Evolutionary conservation across 1,140 invertebrate genomes (phyloP), one percentile per base, ranked within the genome.

Genomic region (Drosophila gunungcola): DNA sequence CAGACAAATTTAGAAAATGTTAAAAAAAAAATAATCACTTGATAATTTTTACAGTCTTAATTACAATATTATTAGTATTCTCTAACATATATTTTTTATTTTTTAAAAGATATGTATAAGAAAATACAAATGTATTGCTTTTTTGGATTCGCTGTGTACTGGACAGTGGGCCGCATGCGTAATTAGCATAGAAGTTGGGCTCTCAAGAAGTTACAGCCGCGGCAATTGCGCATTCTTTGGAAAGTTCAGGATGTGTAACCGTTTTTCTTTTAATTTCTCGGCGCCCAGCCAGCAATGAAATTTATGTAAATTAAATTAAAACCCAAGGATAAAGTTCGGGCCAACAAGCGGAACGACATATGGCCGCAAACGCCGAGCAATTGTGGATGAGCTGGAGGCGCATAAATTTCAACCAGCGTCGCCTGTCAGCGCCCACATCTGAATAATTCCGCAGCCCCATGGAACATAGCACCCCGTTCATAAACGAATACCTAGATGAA

Each of bases 291-390:
- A 88, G 75, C 75, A 73, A 89, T 88, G 84, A 88, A 88, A 88
- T 88, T 88, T 88, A 88, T 88, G 83, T 69, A 88, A 89, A 88
- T 89, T 83, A 63, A 88, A 88, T 83, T 69, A 83, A 74, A 74
- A 51, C 21, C 53, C 42, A 75, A 52, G 46, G 41, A 51, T 58
- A 65, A 86, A 80, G 79, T 83, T 83, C 9, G 1, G 38, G 4
- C 36, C 79, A 89, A 88, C 63, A 56, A 88, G 83, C 83, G 83
- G 85, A 88, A 88, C 78, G 72, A 54, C 84, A 88, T 83, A 79
- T 83, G 80, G 82, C 73, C 56, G 38, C 34, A 34, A 57, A 53
- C 49, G 32, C 21, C 46, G 7, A 38, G 46, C 80, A 67, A 84
- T 80, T 73, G 57, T 51, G 56, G 41, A 70, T 67, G 65, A 83